These are phyloP conservation scores for Periplaneta americana DNA, from an alignment of 1,140 invertebrate genomes.

Conservation along the genomic window DNA sequence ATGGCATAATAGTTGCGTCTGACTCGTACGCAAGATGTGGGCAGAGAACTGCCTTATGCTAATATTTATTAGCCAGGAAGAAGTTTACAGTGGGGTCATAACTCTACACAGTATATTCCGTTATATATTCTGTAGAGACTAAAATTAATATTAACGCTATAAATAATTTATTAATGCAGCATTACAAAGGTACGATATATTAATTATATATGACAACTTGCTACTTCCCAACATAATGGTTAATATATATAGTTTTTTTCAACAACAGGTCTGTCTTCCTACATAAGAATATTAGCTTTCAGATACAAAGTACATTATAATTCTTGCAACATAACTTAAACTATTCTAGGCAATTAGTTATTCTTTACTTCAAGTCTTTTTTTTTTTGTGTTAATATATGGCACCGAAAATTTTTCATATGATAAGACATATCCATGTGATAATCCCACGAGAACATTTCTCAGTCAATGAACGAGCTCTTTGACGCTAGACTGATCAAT, in stretches of 20 bases:
- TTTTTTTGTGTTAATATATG: too few species aligned
- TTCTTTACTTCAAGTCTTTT: too few species aligned
- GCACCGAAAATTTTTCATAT: too few species aligned
- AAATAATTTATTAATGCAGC: not conserved
- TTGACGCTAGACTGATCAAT: too few species aligned
- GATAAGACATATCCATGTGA: too few species aligned
- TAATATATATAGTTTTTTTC: not conserved
- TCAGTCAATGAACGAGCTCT: too few species aligned
- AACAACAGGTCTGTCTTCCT: not conserved
- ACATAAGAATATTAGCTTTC: not conserved
- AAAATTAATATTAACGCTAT: not conserved
- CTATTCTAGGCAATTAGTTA: too few species aligned
- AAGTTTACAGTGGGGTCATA: not conserved
- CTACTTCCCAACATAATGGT: not conserved
- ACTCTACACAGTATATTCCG: not conserved
- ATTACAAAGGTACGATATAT: not conserved
- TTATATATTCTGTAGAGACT: not conserved
- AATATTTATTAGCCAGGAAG: not conserved
- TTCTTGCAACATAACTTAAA: too few species aligned
- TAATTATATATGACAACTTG: not conserved
- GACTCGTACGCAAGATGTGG: not conserved
- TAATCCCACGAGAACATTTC: too few species aligned
- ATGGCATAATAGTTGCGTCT: too few species aligned
- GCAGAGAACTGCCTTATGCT: not conserved
- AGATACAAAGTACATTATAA: too few species aligned